Evolutionary conservation across 2,888 invertebrate genomes (phyloP).

Genomic region (Yponomeuta cagnagella): DNA sequence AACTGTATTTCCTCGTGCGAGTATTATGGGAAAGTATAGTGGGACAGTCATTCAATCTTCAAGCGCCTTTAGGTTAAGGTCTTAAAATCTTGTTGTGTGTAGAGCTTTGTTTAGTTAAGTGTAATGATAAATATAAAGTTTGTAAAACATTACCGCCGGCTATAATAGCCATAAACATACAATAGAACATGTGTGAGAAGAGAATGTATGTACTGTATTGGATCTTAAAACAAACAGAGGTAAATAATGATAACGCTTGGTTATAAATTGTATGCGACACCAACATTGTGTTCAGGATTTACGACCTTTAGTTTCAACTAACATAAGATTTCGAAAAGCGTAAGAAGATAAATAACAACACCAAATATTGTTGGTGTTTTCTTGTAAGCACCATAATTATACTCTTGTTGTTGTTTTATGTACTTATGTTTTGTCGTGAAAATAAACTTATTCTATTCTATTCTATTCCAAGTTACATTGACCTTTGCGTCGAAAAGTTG

Average conservation of each 20-base stretch:
- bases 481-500: background rate
- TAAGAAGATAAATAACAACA: background rate
- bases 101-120: background rate
- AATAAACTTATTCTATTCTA: too few species aligned
- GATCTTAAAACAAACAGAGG: background rate
- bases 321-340: background rate
- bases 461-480: too few species aligned
- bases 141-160: background rate
- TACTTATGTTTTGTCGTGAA: too few species aligned
- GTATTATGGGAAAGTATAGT: background rate
- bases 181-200: background rate
- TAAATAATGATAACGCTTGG: background rate
- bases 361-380: background rate
- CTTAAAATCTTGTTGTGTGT: background rate
- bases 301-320: background rate
- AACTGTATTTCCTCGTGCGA: background rate
- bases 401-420: too few species aligned
- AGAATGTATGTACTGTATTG: background rate
- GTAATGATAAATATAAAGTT: background rate
- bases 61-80: background rate
- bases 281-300: background rate
- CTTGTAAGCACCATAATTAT: too few species aligned
- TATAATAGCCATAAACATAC: background rate
- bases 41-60: background rate
- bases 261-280: background rate